Base-by-base conservation (phyloP, 2,888 invertebrate species). In the Eupithecia tripunctaria region DNA sequence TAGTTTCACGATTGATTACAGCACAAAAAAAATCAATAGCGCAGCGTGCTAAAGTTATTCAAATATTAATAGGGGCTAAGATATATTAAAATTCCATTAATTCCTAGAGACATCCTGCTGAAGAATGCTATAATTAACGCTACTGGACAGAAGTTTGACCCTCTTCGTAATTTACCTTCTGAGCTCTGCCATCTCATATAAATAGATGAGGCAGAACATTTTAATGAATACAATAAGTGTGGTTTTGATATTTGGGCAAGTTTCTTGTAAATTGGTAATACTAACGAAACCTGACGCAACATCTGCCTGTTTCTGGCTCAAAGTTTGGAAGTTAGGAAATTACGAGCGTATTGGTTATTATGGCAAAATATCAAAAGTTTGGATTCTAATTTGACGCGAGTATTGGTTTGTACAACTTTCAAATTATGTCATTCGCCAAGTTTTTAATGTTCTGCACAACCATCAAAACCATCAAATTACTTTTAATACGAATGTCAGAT, bases 271-370 rank as follows among this genome's bases (percentile, higher is more conserved):
- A 75, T 75, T 66, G 69, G 67, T 59, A 56, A 25, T 25, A 25
- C 65, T 69, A 76, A 76, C 69, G 67, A 74, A 69, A 76, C 72
- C 68, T 79, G 77, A 78, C 75, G 74, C 76, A 81, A 78, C 79
- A 79, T 79, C 76, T 80, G 80, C 73, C 76, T 80, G 80, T 71
- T 74, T 69, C 67, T 65, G 67, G 69, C 68, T 63, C 51, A 32
- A 74, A 69, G 59, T 68, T 64, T 70, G n/a, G 66, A 75, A 76
- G 78, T 75, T 76, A 67, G 62, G 64, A 68, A 76, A 76, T 79
- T 74, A 78, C 75, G 75, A 74, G 65, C 68, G 71, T 73, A 73
- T 76, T 77, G 68, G 63, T 77, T 76, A 68, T 76, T 70, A 67
- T 27, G 68, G 68, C 67, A 71, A 75, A 71, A 72, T 73, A 63